Base-by-base conservation (phyloP, 1,140 invertebrate genomes). In the Araneus ventricosus region DNA sequence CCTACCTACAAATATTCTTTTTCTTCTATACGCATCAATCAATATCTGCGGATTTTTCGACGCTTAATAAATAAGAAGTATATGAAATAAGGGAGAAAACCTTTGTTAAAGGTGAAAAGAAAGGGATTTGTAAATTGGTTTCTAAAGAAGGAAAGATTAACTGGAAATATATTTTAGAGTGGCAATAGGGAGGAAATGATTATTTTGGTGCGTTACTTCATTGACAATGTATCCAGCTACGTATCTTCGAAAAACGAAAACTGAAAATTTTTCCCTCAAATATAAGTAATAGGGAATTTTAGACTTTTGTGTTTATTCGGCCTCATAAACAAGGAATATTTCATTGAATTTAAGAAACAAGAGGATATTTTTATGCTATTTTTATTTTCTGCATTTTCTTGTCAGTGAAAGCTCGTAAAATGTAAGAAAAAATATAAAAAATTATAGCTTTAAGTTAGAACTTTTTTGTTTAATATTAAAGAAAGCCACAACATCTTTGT, bases 61-160 rank as follows among this genome's bases (percentile, higher is more conserved):
- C 59, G 63, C 90, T 92, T 92, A 93, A 93, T 88, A 93, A 93
- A 93, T 93, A 93, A 93, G 67, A 87, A 93, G 84, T 63, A 57
- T 93, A 87, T 88, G 67, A 86, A 92, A 92, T 86, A 75, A 75
- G 61, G 37, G 82, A 79, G 85, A 93, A 93, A 93, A 93, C 61
- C 34, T 52, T 93, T 75, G 61, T 92, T 87, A 93, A 93, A 88
- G 84, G 63, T 93, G 45, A 80, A 87, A 93, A 92, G 82, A 93
- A 93, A 87, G 67, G 85, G 85, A 93, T 93, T 93, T 93, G 91
- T 70, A 93, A 93, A 93, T 93, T 93, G 91, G 91, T 93, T 93
- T 93, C 91, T 93, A 93, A 85, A 93, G 79, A 85, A 85, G 57
- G 37, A 61, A 80, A 93, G 91, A 93, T 93, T 93, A 93, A 88